Evolutionary conservation across 2,797 vertebrate genomes (phyloP).

Genomic region (Melanogrammus aeglefinus): DNA sequence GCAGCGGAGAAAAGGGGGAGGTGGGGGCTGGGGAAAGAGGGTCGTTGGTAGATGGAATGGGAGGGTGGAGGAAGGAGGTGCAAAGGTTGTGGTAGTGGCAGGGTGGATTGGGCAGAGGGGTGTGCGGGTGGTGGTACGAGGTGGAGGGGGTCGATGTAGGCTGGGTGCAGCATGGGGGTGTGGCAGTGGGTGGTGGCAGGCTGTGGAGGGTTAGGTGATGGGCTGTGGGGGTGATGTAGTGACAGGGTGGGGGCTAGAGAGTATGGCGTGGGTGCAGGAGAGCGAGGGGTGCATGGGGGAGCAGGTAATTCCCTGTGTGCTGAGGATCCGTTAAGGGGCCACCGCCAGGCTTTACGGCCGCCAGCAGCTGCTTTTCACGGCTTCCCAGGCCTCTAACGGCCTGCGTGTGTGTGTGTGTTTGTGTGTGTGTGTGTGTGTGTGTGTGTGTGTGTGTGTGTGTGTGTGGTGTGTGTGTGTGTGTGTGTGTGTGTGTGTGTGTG

Average conservation of each 20-base stretch:
- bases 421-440: constrained; percentile 23
- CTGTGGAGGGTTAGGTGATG: not conserved
- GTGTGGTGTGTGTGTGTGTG: no score
- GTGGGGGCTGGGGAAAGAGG: no score
- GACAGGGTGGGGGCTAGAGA: not conserved
- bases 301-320: constrained; percentile 60
- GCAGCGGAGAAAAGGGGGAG: no score
- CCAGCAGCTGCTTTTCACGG: constrained; percentile 74
- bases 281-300: constrained; percentile 22
- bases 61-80: no score
- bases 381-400: constrained; percentile 71
- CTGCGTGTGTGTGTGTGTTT: constrained; percentile 50
- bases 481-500: not conserved
- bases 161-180: no score
- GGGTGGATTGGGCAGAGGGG: no score
- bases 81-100: no score
- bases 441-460: constrained; percentile 25
- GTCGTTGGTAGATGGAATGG: no score
- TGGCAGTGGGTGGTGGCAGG: not conserved
- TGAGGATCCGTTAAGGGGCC: constrained; percentile 69
- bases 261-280: not conserved
- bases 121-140: no score
- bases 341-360: constrained; percentile 74
- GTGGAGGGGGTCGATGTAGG: no score
- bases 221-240: not conserved